Evolutionary conservation across 2,888 invertebrate genomes (phyloP), one percentile per base, ranked within the genome.

Genomic region (Clepsis dumicolana): DNA sequence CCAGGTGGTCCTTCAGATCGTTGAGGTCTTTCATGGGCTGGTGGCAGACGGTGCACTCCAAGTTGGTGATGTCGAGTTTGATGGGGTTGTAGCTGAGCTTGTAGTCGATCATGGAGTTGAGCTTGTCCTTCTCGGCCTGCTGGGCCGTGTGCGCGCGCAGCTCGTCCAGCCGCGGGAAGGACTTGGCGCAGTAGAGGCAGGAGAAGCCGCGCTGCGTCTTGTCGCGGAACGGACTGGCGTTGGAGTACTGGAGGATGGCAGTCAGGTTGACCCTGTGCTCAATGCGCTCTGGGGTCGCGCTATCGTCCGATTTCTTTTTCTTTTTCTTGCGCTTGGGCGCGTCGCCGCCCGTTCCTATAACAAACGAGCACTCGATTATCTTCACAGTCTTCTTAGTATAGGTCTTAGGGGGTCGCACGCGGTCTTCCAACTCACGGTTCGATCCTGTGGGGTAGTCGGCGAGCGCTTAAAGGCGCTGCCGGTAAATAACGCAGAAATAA

Each of bases 211-310:
- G 79, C 64, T 84, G 81, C 0, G 93, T 93, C 79, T 93, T 93
- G 78, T 93, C 93, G 27, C 91, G 79, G 77, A 93, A 93, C 1
- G 93, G 93, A 75, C 89, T 91, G 25, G 93, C 93, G 76, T 92
- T 93, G 79, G 93, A 93, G 82, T 81, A 85, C 77, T 91, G 91
- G n/a, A 93, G 88, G 73, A 93, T 92, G 35, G 90, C 80, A 1
- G 91, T 91, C 2, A 93, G 80, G 80, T 93, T 93, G 70, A 93
- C 90, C 72, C 93, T 92, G 86, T 93, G 93, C 75, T 93, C 91
- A 64, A 88, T 86, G 72, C 93, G 87, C 75, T 93, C 93, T 5
- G 93, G 93, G 10, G 93, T 93, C 2, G 93, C 93, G 83, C 91
- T 91, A 68, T 81, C 85, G 72, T 88, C 87, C 12, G 85, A 80